Percentiles rank a stretch among this genome's conserved stretches.
Conservation (phyloP, 2,888 invertebrate species). For the Drosophila demipolita region DNA sequence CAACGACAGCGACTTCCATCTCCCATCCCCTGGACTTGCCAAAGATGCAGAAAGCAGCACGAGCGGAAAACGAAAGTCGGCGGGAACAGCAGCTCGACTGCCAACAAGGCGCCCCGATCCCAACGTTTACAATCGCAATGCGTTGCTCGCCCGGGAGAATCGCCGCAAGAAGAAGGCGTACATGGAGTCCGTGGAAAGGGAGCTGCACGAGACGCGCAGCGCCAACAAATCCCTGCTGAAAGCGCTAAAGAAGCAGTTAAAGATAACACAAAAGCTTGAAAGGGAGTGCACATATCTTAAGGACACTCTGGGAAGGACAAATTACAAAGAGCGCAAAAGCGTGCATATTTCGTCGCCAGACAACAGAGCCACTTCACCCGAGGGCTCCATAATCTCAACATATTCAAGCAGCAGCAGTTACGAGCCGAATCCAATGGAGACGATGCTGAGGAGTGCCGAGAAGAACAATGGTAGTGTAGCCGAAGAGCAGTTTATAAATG, state of each 20-base stretch:
- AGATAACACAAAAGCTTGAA: slow-evolving; percentile 85
- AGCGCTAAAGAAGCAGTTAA: slow-evolving; percentile 85
- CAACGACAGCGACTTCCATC: slow-evolving; percentile 44
- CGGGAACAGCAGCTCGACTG: slow-evolving; percentile 50
- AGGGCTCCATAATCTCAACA: slow-evolving; percentile 49
- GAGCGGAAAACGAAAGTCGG: slow-evolving; percentile 41
- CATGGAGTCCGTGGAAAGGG: slow-evolving; percentile 86
- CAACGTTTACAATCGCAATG: slow-evolving; percentile 86
- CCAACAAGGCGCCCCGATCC: slow-evolving; percentile 84
- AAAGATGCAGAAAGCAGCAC: slow-evolving; percentile 22
- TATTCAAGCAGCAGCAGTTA: slow-evolving; percentile 51
- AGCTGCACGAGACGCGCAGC: slow-evolving; percentile 84
- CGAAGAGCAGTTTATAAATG: slow-evolving; percentile 42
- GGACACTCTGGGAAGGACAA: slow-evolving; percentile 85
- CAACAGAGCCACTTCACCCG: slow-evolving; percentile 39
- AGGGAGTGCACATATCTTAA: slow-evolving; percentile 87
- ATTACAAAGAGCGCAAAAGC: slow-evolving; percentile 85
- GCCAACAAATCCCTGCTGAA: slow-evolving; percentile 86
- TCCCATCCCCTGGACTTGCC: slow-evolving; percentile 26
- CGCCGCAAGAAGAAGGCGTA: slow-evolving; percentile 88
- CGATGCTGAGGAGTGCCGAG: slow-evolving; percentile 32
- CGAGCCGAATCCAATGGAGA: slow-evolving; percentile 37
- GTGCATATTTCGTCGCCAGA: slow-evolving; percentile 7
- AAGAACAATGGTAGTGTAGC: slow-evolving; percentile 64
- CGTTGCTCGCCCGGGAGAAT: slow-evolving; percentile 88